Evolutionary conservation across 1,140 invertebrate species (phyloP), one percentile per base, ranked within the genome.

Genomic region (Holotrichia oblita): DNA sequence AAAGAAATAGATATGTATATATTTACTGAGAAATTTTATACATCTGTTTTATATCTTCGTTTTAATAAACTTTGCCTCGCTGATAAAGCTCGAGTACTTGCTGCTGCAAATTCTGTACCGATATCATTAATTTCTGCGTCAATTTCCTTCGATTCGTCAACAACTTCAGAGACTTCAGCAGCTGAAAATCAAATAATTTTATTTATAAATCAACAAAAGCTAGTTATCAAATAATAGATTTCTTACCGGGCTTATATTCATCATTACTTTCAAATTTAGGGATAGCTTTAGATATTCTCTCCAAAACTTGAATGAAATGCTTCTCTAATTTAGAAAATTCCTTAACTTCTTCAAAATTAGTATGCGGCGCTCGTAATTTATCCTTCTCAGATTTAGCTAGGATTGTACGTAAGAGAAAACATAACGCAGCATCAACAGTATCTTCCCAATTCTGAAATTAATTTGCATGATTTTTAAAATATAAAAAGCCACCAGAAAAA

Each of bases 401-500:
- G 3, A 85, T 81, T 2, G 90, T 90, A 80, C 89, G 81, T 69
- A 92, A 82, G 22, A 92, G 83, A 83, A 90, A 88, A 24, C 88
- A 89, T 20, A 91, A 83, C 40, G 88, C 86, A 12, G 87, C 87
- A 82, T 91, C 89, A 9, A 88, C 87, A 2, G 87, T 87, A 83
- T 92, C 91, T 83, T 92, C 90, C 91, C 91, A 92, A 78, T 90
- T 89, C 91, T 90, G 82, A 75, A 80, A 64, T 78, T 76, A 79
- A 76, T 41, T 69, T 79, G 78, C 24, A 14, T n/a, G 7, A 79
- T 40, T 41, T 77, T 78, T n/a, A n/a, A n/a, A n/a, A n/a, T n/a
- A n/a, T n/a, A n/a, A n/a, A n/a, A n/a, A n/a, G n/a, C n/a, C n/a
- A n/a, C n/a, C n/a, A 17, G 17, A 0, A 76, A 74, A 2, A 42